phyloP scores from a whole-genome alignment of 2,888 invertebrate genomes.

The Lordiphosa andalusiaca region DNA sequence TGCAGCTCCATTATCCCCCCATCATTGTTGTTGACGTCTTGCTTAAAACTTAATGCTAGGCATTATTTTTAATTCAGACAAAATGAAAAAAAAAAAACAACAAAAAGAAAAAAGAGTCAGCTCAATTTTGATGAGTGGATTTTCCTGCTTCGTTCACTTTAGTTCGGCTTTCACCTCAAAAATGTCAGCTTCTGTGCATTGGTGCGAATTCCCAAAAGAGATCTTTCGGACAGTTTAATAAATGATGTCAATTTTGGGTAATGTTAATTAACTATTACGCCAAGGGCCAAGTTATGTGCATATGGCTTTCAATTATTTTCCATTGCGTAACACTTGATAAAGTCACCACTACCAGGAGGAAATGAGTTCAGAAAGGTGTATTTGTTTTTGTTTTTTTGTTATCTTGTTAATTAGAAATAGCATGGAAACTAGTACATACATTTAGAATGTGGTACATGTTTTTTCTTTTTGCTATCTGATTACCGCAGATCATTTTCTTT shows the following conservation, averaged over 20 bases:
- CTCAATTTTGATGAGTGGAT: slow-evolving; percentile 11
- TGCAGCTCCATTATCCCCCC: not conserved
- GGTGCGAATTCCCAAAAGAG: slow-evolving; percentile 9
- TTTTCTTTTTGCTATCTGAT: slow-evolving; percentile 25
- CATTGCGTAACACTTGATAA: slow-evolving; percentile 9
- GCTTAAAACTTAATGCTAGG: slow-evolving; percentile 5
- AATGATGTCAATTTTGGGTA: slow-evolving; percentile 22
- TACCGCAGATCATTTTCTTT: not conserved
- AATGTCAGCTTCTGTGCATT: slow-evolving; percentile 18
- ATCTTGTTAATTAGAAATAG: slow-evolving; percentile 34
- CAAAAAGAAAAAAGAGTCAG: not conserved
- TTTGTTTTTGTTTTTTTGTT: slow-evolving; percentile 11
- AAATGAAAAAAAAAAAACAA: not conserved
- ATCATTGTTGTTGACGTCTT: not conserved
- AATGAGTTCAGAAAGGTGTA: slow-evolving; percentile 14
- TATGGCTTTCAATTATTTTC: slow-evolving; percentile 9
- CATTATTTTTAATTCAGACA: slow-evolving; percentile 10
- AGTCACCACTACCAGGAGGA: not conserved
- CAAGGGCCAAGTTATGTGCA: slow-evolving; percentile 1
- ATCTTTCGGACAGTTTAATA: slow-evolving; percentile 17
- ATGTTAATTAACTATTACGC: slow-evolving; percentile 16
- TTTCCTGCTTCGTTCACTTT: slow-evolving; percentile 6
- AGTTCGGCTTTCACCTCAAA: slow-evolving; percentile 23
- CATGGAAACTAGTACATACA: slow-evolving; percentile 7
- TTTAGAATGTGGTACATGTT: slow-evolving; percentile 4